phyloP scores from a whole-genome alignment of 2,888 invertebrate genomes.

The Pasiphila rectangulata region DNA sequence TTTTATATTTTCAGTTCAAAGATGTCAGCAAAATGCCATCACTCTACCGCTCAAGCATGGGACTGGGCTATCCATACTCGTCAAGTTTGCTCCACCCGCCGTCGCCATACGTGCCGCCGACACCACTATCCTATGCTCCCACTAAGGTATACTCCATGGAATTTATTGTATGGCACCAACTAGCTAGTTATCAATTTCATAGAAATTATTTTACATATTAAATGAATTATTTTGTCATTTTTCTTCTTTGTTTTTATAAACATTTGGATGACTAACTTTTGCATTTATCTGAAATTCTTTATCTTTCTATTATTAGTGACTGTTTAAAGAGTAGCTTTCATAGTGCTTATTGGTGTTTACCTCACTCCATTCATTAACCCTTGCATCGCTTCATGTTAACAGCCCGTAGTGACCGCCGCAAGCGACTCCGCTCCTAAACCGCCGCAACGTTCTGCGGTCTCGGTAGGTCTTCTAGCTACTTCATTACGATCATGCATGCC shows the following conservation, averaged over 20 bases:
- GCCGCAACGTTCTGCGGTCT: conserved; percentile 82
- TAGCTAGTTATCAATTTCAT: conserved; percentile 6
- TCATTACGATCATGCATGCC: conserved; percentile 60
- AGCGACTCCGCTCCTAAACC: conserved; percentile 79
- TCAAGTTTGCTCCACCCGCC: conserved; percentile 90
- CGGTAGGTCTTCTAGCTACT: conserved; percentile 81
- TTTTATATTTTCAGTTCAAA: conserved; percentile 83
- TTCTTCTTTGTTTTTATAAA: conserved; percentile 1
- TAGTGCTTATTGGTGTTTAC: conserved; percentile 40
- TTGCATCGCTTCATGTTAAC: conserved; percentile 78
- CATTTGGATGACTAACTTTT: conserved; percentile 19
- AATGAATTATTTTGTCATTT: not conserved
- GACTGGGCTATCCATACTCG: conserved; percentile 88
- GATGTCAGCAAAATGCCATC: conserved; percentile 93
- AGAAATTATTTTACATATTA: not conserved
- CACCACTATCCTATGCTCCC: conserved; percentile 92
- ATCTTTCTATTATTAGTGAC: conserved; percentile 14
- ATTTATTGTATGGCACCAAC: no score
- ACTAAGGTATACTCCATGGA: conserved; percentile 88
- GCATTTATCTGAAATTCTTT: conserved; percentile 11
- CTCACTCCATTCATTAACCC: conserved; percentile 77
- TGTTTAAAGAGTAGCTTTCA: conserved; percentile 25
- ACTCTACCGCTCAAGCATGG: conserved; percentile 88
- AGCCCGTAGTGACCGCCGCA: conserved; percentile 81
- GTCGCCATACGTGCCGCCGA: conserved; percentile 94